Base-by-base conservation (phyloP, 2,113 vertebrate species). In the Platysteira castanea region DNA sequence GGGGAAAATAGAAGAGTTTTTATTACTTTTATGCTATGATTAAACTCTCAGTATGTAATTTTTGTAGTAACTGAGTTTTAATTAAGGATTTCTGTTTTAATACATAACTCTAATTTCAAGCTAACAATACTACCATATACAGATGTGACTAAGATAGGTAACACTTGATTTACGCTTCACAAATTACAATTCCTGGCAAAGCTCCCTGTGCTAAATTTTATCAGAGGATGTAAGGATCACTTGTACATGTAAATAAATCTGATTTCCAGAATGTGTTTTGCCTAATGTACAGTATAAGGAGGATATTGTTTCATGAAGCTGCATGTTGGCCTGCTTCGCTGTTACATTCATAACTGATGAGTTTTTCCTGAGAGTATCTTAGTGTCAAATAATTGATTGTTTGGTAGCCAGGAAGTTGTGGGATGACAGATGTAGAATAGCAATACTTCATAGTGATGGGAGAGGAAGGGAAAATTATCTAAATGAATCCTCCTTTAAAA, bases 301-400 rank as follows among this genome's bases (percentile, higher is more conserved):
- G 87, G 89, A 96, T 97, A 85, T 80, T 97, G 94, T 97, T 96
- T 95, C 97, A 95, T 95, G 73, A 97, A 96, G 92, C 95, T 96
- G 88, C 81, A 67, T 68, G 79, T 95, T 97, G 98, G 96, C 96
- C 95, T 98, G 93, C 89, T 95, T 95, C 35, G 52, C 96, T 76
- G 91, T 94, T 98, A 96, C 91, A 96, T 98, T 98, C 96, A 92
- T 98, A 98, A 98, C 97, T 98, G 98, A 98, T 98, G 98, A 98
- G 97, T 98, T 98, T 98, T 98, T 97, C 97, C 98, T 98, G 97
- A 98, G 97, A 98, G 97, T 98, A 98, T 98, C 98, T 98, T 98
- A 96, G 97, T 98, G 98, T 98, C 98, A 98, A 98, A 98, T 98
- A 98, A 98, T 98, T 98, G 98, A 98, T 98, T 98, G 98, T 98